These are phyloP conservation scores for Bombylius discolor DNA, from an alignment of 2,888 invertebrate species.

Conservation along the genomic window DNA sequence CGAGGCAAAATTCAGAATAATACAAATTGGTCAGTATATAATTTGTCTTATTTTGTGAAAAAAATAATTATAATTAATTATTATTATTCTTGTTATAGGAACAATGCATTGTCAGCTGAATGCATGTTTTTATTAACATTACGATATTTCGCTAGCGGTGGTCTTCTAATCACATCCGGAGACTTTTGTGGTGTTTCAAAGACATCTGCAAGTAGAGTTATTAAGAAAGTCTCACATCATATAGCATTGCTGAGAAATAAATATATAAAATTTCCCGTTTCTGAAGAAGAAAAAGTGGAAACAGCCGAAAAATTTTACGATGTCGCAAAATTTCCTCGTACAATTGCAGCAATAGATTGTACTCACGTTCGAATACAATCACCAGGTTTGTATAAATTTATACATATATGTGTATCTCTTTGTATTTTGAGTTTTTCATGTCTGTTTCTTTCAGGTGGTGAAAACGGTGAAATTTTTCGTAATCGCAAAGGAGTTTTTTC, in stretches of 20 bases:
- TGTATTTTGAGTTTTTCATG: background rate
- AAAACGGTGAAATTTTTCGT: constrained; percentile 1
- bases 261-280: background rate
- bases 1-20: too few relatives aligned
- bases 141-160: constrained; percentile 4
- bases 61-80: background rate
- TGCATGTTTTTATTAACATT: constrained; percentile 4
- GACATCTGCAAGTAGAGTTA: background rate
- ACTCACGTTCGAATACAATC: background rate
- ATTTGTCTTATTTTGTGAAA: too few relatives aligned
- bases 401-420: background rate
- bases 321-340: background rate
- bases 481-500: constrained; percentile 3
- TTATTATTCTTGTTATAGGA: too few relatives aligned
- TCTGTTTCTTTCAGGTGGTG: background rate
- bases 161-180: background rate
- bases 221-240: background rate
- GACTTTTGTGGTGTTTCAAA: constrained; percentile 3
- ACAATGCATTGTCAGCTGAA: constrained; percentile 1
- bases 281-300: background rate
- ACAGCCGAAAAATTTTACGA: background rate
- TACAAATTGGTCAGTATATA: too few relatives aligned
- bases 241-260: background rate
- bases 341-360: background rate
- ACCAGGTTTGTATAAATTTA: background rate